phyloP scores from a whole-genome alignment of 2,888 invertebrate genomes.

The Xiphydria camelus region DNA sequence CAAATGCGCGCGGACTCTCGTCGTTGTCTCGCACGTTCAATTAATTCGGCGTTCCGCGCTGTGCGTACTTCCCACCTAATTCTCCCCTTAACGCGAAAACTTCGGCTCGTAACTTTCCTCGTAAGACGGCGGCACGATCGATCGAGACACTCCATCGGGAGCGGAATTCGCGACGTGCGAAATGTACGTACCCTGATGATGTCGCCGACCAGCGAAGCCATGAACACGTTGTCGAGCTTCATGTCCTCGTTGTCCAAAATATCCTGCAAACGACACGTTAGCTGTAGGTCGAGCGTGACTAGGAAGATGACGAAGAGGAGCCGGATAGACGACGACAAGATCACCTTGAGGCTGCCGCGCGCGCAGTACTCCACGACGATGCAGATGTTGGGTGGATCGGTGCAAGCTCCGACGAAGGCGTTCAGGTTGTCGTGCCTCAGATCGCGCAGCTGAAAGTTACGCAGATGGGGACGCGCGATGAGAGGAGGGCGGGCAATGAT shows the following conservation, averaged over 20 bases:
- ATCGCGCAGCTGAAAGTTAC: constrained; percentile 75
- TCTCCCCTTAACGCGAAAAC: too few relatives aligned
- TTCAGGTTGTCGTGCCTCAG: constrained; percentile 89
- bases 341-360: constrained; percentile 86
- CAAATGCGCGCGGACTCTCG: too few relatives aligned
- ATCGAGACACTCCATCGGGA: too few relatives aligned
- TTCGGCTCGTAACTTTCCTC: too few relatives aligned
- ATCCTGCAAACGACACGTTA: constrained; percentile 76
- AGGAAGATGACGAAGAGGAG: too few relatives aligned
- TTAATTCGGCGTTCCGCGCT: too few relatives aligned
- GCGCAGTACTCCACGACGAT: constrained; percentile 88
- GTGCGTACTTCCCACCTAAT: too few relatives aligned
- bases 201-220: constrained; percentile 92
- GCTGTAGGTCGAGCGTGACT: neutral
- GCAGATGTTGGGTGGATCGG: constrained; percentile 88
- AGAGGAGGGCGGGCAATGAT: too few relatives aligned
- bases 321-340: too few relatives aligned
- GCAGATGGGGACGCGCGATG: neutral
- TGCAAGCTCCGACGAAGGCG: constrained; percentile 89
- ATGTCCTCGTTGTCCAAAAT: constrained; percentile 94
- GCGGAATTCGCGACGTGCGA: constrained; percentile 2
- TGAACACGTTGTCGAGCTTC: constrained; percentile 94
- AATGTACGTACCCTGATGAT: constrained; percentile 79
- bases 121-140: too few relatives aligned
- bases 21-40: too few relatives aligned